These are phyloP conservation scores for Orycteropus afer DNA, from an alignment of 2,113 vertebrate genomes.

Conservation along the genomic window DNA sequence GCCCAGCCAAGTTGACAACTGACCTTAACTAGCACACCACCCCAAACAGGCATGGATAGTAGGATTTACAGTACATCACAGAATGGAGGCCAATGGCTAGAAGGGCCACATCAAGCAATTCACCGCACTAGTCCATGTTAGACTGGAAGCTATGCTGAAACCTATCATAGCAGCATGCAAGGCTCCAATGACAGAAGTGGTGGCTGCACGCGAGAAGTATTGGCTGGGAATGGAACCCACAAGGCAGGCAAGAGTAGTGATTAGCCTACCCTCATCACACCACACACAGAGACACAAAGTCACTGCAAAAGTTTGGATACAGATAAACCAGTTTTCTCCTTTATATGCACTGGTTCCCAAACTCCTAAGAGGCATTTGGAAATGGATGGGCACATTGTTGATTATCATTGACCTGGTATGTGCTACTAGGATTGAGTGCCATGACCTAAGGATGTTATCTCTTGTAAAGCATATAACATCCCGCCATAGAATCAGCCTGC, in stretches of 20 bases:
- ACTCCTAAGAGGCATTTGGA: not conserved
- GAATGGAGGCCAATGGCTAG: too few species aligned
- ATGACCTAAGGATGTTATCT: not conserved
- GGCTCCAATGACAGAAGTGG: too few species aligned
- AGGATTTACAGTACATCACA: too few species aligned
- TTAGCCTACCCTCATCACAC: not conserved
- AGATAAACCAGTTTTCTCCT: not conserved
- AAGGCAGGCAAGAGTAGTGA: accelerated
- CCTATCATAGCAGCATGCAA: too few species aligned
- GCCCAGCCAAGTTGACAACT: too few species aligned
- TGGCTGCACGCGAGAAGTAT: too few species aligned
- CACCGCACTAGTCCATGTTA: too few species aligned
- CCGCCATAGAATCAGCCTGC: not conserved
- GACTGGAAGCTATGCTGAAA: too few species aligned
- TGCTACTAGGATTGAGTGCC: not conserved
- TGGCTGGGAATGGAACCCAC: too few species aligned
- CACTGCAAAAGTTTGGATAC: not conserved
- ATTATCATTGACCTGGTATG: not conserved
- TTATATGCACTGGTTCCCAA: not conserved
- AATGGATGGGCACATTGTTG: not conserved
- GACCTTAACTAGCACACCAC: too few species aligned
- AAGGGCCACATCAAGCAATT: too few species aligned
- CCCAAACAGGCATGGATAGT: too few species aligned
- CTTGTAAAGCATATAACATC: not conserved
- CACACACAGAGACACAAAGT: not conserved